Evolutionary conservation across 2,797 vertebrate species (phyloP), one percentile per base, ranked within the genome.

Genomic region (Dicrostonyx torquatus): DNA sequence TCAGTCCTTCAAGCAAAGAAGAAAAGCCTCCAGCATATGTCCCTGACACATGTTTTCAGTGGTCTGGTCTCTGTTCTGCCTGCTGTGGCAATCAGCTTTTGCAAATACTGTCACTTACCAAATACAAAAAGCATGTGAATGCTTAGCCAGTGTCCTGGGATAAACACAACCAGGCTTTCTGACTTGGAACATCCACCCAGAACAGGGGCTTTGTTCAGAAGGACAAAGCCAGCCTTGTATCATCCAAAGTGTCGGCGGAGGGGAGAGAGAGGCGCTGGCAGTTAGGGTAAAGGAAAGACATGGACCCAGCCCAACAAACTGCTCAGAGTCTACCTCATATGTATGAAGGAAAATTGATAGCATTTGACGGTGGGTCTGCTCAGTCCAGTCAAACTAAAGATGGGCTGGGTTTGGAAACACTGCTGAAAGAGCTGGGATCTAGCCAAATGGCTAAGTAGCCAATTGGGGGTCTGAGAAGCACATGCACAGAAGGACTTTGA

Each of bases 41-140:
- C 95, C 87, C 95, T n/a, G 6, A 97, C 97, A 97, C 97, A 96
- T 97, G 97, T 97, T 97, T 97, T 97, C 34, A 53, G 96, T 97
- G 94, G 96, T 93, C 97, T 96, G 92, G 96, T 95, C 97, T 97
- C 96, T 97, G 96, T 96, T 96, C 96, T 0, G 95, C 97, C 96
- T 96, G 97, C 97, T 97, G 96, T 95, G 96, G 97, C 95, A 96
- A 97, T 97, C 96, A 95, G 96, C 86, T 97, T 97, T 97, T 94
- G 96, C 97, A 97, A 97, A 97, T 95, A 97, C 96, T 97, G 97
- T 96, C 96, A 96, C 97, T 97, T 96, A 97, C 95, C 96, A 96
- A 97, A 97, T 92, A 97, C 96, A 97, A 95, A 97, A 97, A 97
- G 95, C 97, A 97, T 97, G 95, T 94, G 96, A 89, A 93, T 95